phyloP scores from a whole-genome alignment of 2,888 invertebrate genomes.

The Drosophila lacicola region DNA sequence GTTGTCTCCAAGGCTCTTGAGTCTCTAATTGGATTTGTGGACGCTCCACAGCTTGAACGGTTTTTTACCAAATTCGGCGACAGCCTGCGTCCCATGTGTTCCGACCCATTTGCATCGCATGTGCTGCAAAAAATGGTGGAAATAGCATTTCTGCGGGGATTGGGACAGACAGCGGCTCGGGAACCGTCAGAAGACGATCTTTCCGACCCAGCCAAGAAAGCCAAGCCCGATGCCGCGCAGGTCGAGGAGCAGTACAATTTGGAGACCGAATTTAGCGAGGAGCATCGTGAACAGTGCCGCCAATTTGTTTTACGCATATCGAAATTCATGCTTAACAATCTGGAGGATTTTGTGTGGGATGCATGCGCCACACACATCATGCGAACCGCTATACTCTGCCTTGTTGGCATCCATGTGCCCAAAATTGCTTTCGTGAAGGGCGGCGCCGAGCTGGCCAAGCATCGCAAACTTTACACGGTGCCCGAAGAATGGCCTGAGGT shows the following conservation, averaged over 20 bases:
- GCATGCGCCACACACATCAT: conserved; percentile 91
- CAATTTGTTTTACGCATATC: conserved; percentile 89
- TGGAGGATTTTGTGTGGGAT: conserved; percentile 93
- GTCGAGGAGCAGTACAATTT: conserved; percentile 81
- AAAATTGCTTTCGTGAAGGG: conserved; percentile 86
- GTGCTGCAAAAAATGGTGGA: conserved; percentile 89
- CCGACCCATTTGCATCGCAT: conserved; percentile 92
- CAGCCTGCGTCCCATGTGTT: conserved; percentile 89
- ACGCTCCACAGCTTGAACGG: conserved; percentile 87
- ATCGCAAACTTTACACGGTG: conserved; percentile 83
- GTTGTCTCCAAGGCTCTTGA: conserved; percentile 92
- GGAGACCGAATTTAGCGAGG: conserved; percentile 83
- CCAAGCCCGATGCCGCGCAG: conserved; percentile 63
- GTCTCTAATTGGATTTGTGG: conserved; percentile 89
- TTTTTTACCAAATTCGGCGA: conserved; percentile 88
- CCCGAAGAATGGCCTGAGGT: conserved; percentile 88
- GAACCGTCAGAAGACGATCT: conserved; percentile 65
- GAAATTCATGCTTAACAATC: conserved; percentile 92
- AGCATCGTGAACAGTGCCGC: conserved; percentile 87
- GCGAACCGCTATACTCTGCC: conserved; percentile 89
- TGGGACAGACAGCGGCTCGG: conserved; percentile 62
- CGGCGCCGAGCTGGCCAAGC: conserved; percentile 73
- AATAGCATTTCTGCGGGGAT: conserved; percentile 81
- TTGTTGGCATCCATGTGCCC: conserved; percentile 88
- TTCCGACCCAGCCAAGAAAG: conserved; percentile 65